Conservation (phyloP, 2,797 vertebrate species). For the Smutsia gigantea region DNA sequence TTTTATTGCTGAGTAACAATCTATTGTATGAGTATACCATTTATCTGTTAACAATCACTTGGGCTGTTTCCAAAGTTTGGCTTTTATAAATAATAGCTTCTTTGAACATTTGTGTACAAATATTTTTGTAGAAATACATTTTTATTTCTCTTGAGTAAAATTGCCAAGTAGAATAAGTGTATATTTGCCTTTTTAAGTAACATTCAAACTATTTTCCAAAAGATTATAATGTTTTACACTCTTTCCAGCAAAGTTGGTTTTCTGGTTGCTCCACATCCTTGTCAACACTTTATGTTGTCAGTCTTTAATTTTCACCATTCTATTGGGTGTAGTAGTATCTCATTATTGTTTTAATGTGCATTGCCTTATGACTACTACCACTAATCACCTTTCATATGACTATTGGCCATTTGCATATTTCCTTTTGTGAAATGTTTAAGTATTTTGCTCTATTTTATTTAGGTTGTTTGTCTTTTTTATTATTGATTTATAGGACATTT, state of each 20-base stretch:
- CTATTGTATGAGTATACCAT: rapidly evolving
- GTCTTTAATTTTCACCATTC: background rate
- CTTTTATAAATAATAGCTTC: background rate
- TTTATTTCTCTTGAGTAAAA: background rate
- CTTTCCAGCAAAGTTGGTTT: background rate
- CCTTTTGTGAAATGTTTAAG: background rate
- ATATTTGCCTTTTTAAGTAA: background rate
- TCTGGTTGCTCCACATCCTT: background rate
- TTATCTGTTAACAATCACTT: too few relatives aligned
- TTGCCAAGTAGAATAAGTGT: background rate
- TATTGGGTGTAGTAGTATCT: background rate
- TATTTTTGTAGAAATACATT: background rate
- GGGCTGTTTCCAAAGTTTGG: background rate
- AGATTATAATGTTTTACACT: background rate
- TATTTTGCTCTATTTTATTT: background rate
- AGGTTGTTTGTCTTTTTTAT: background rate
- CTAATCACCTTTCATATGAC: background rate
- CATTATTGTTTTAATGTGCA: background rate
- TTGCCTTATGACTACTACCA: background rate
- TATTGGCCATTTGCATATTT: background rate
- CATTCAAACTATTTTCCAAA: background rate
- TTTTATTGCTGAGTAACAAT: background rate
- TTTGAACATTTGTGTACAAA: background rate
- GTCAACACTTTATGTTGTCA: background rate
- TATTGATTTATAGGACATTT: background rate